Base-by-base conservation (phyloP, 2,888 invertebrate genomes). In the Rotaria macrura region DNA sequence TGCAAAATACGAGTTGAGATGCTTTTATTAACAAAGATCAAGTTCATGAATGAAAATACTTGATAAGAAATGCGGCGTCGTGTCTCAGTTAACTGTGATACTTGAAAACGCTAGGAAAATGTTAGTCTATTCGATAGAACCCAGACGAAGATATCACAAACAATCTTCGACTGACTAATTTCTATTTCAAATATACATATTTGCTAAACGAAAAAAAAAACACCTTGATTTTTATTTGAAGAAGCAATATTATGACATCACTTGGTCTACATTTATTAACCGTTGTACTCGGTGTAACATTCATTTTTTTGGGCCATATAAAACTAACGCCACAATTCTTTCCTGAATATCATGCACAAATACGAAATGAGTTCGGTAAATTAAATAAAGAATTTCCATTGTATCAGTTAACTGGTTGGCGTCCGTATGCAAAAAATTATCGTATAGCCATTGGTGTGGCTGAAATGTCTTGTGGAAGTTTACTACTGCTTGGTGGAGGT, bases 321-420 rank as follows among this genome's bases (percentile, higher is more conserved):
- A 85, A 86, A 84, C n/a, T 86, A 43, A 86, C 86, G 40, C 86
- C 86, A 7, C 85, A 84, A 25, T 38, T 86, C 10, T 85, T 83
- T 57, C 72, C 85, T n/a, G 85, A 86, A 23, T 84, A 85, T 84
- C 79, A 86, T 55, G 52, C 84, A 43, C 84, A 85, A 55, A 74
- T 86, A 43, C 84, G 84, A n/a, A 83, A 85, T 84, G 43, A 47
- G 57, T 79, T 43, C 17, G 79, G 79, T 38, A 43, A 43, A 43
- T n/a, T 65, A 38, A 85, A 85, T 55, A 86, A 85, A 49, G 86
- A 84, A n/a, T 86, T 86, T 84, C 86, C 86, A 55, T 84, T 86
- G n/a, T 86, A 85, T 57, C 72, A 84, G 20, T 9, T 65, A n/a
- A 86, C 86, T 9, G 57, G 57, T 40, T 86, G 83, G 84, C 65